These are phyloP conservation scores for Halichoeres trimaculatus DNA, from an alignment of 2,113 vertebrate genomes.

Conservation along the genomic window DNA sequence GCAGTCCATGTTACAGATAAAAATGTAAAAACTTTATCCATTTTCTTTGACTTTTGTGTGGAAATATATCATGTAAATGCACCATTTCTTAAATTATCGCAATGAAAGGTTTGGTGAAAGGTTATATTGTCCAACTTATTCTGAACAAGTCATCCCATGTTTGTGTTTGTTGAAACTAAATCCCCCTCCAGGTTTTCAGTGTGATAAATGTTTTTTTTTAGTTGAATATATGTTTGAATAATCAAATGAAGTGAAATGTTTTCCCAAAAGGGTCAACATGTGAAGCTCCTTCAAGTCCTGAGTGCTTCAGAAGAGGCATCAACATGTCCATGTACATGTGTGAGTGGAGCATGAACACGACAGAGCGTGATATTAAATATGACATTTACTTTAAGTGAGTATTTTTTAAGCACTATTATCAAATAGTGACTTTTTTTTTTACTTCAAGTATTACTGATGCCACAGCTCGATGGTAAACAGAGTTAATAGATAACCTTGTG, in stretches of 20 bases:
- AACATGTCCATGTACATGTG: constrained; percentile 55
- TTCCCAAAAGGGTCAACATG: constrained; percentile 57
- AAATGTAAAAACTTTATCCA: too few relatives aligned
- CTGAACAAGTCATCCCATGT: not conserved
- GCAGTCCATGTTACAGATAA: too few relatives aligned
- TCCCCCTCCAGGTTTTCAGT: not conserved
- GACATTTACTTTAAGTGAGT: constrained; percentile 70
- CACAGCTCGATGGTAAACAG: too few relatives aligned
- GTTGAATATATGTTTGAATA: not conserved
- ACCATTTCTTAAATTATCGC: not conserved
- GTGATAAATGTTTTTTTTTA: not conserved
- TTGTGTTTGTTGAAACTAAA: not conserved
- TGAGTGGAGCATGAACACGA: constrained; percentile 67
- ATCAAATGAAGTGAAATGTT: constrained; percentile 3
- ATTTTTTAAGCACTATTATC: not conserved
- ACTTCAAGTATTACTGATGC: not conserved
- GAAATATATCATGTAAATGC: not conserved
- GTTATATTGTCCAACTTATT: not conserved
- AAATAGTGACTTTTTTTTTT: too few relatives aligned
- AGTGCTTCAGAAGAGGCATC: constrained; percentile 72
- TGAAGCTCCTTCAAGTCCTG: constrained; percentile 55
- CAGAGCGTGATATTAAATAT: constrained; percentile 38
- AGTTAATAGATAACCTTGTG: too few relatives aligned
- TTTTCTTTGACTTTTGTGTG: too few relatives aligned
- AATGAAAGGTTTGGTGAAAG: too few relatives aligned